Base-by-base conservation (phyloP, 2,888 invertebrate genomes). In the Aromia moschata region DNA sequence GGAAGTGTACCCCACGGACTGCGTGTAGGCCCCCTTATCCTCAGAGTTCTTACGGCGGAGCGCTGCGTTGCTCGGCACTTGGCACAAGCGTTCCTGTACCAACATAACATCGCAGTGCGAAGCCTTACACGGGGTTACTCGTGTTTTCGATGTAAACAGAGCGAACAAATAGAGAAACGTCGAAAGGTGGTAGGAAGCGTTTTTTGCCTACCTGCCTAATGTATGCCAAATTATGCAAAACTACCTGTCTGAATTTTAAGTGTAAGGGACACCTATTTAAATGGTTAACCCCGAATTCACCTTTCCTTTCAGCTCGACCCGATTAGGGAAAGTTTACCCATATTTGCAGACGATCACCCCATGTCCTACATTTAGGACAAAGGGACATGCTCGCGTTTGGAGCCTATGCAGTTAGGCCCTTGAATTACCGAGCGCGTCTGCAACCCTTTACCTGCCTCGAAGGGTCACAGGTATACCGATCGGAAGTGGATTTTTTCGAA, bases 161-260 rank as follows among this genome's bases (percentile, higher is more conserved):
- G 65, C 25, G 65, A 72, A 67, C 55, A 68, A 70, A 72, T 68
- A 58, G 60, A 62, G 72, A 54, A 63, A 68, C 62, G 62, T 58
- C 63, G 67, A 61, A 55, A 63, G 68, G 70, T 69, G 69, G 71
- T 71, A 72, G 73, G 75, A 74, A 75, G 74, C 64, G 65, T 75
- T 79, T 79, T 79, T 79, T 79, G 72, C 75, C 80, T 81, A 80
- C 80, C 80, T 81, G 80, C 77, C 74, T 80, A 80, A 80, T 79
- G 72, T 80, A 80, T 80, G 81, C 79, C 78, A 80, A 80, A 77
- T 76, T 79, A 79, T 78, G 77, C 79, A 73, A 71, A 77, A 75
- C 77, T 81, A 81, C 81, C 81, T 81, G 81, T 80, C 79, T 79
- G 80, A 76, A 80, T 81, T 80, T 80, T 80, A 80, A 80, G 80